A percentile compares a stretch with the other conserved stretches of the same genome.
Evolutionary conservation across 2,113 vertebrate species (phyloP).

Genomic region (Taxidea taxus): DNA sequence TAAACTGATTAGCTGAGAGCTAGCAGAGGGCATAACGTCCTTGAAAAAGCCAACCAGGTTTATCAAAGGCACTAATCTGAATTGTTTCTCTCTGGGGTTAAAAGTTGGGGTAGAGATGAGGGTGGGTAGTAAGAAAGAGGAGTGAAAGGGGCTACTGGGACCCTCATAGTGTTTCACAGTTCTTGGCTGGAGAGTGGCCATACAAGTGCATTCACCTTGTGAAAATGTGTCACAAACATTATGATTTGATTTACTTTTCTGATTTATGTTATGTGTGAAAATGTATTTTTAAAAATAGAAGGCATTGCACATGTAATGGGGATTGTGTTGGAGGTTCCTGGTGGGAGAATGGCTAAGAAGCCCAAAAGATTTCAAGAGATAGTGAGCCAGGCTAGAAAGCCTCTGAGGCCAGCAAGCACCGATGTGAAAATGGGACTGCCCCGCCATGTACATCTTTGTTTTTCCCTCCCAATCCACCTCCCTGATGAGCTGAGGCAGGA

Average conservation of each 20-base stretch:
- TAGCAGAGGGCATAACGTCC: background rate
- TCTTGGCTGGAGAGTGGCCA: background rate
- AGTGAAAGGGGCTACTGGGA: background rate
- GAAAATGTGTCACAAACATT: background rate
- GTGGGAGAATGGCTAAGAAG: background rate
- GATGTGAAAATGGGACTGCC: background rate
- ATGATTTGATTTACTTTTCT: background rate
- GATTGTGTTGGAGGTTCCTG: background rate
- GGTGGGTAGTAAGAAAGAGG: background rate
- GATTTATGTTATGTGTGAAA: background rate
- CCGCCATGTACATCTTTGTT: background rate
- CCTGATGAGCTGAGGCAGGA: background rate
- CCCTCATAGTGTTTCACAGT: too few species aligned
- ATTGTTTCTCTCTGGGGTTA: background rate
- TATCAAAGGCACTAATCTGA: background rate
- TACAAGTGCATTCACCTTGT: background rate
- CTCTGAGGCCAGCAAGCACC: rapidly evolving
- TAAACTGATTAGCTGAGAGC: background rate
- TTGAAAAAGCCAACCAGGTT: background rate
- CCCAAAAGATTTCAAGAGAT: background rate
- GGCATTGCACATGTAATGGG: background rate
- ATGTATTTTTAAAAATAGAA: background rate
- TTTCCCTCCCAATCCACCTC: too few species aligned
- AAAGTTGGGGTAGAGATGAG: background rate
- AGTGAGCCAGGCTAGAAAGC: background rate